Percentiles rank a stretch among this genome's conserved stretches.
These are phyloP conservation scores for Drosophila malerkotliana DNA, from an alignment of 1,140 invertebrate species.

Conservation along the genomic window DNA sequence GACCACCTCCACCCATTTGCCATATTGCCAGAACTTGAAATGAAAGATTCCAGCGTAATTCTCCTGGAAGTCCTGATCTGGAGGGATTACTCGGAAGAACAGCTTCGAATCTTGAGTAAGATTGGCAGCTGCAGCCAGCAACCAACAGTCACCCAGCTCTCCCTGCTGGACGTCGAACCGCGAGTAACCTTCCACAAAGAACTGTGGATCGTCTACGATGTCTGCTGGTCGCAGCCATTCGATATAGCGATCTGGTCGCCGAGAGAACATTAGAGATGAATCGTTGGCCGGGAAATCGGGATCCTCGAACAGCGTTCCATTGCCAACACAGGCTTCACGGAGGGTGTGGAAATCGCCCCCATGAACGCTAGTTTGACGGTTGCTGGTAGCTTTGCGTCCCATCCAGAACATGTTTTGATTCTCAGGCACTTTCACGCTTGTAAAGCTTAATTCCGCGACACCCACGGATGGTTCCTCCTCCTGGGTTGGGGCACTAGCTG, in stretches of 20 bases:
- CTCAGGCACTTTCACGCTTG: conserved; percentile 76
- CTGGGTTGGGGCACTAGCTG: conserved; percentile 51
- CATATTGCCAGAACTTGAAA: conserved; percentile 98
- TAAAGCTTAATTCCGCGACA: conserved; percentile 69
- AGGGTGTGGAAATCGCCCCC: conserved; percentile 89
- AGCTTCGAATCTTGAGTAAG: conserved; percentile 94
- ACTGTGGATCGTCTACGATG: conserved; percentile 93
- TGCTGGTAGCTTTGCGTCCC: conserved; percentile 65
- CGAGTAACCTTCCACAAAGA: conserved; percentile 97
- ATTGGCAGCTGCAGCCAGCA: conserved; percentile 97
- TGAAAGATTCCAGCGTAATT: conserved; percentile 97
- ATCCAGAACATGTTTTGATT: conserved; percentile 80
- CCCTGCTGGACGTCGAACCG: conserved; percentile 99
- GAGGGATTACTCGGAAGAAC: conserved; percentile 97
- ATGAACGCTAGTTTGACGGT: conserved; percentile 68
- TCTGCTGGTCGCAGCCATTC: conserved; percentile 94
- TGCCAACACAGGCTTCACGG: conserved; percentile 88
- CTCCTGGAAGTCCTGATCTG: conserved; percentile 96
- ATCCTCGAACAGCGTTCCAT: conserved; percentile 93
- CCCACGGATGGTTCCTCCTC: conserved; percentile 76
- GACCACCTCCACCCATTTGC: conserved; percentile 95
- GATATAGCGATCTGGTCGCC: conserved; percentile 89
- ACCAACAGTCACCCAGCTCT: conserved; percentile 98
- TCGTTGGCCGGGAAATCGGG: conserved; percentile 92
- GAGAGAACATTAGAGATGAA: conserved; percentile 92